Evolutionary conservation across 2,888 invertebrate genomes (phyloP), one percentile per base, ranked within the genome.

Genomic region (Cheilosia pagana): DNA sequence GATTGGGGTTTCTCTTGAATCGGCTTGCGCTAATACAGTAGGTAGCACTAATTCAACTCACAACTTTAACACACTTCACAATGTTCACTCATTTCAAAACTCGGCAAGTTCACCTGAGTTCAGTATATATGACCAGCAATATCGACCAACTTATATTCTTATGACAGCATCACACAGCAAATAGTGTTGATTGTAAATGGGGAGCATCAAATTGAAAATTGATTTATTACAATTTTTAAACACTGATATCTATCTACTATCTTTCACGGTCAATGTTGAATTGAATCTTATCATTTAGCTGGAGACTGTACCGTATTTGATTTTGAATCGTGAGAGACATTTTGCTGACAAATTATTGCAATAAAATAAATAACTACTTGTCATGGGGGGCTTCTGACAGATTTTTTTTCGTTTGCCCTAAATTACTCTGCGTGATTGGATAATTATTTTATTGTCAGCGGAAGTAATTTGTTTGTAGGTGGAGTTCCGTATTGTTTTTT

Each of bases 141-240:
- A 57, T 35, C 10, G 7, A 48, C 4, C 62, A 63, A 50, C 45
- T 45, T 75, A 57, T 50, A 48, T 39, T 45, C 55, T 55, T 57
- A 45, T 43, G 35, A 12, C 12, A 35, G 35, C 35, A 35, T 35
- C 5, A 48, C 31, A 63, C 35, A 23, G 25, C n/a, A 12, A 28
- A 14, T 3, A 53, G 63, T 21, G 63, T 21, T 16, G 28, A 35
- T 45, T 31, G 12, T 35, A 21, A 8, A 21, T n/a, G n/a, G n/a
- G n/a, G 71, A 45, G 43, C 31, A 25, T 63, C 74, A 39, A 65
- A 65, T 19, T 55, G 41, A 25, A 52, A 71, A 71, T 62, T 52
- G 52, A 52, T 71, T 71, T 71, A 59, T 35, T 31, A 35, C 31
- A 21, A 71, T 39, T 35, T n/a, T 48, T 39, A 28, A 3, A 12